Percentiles rank a stretch among this genome's conserved stretches.
These are phyloP conservation scores for Coregonus suidteri DNA, from an alignment of 2,797 vertebrate genomes.

Conservation along the genomic window DNA sequence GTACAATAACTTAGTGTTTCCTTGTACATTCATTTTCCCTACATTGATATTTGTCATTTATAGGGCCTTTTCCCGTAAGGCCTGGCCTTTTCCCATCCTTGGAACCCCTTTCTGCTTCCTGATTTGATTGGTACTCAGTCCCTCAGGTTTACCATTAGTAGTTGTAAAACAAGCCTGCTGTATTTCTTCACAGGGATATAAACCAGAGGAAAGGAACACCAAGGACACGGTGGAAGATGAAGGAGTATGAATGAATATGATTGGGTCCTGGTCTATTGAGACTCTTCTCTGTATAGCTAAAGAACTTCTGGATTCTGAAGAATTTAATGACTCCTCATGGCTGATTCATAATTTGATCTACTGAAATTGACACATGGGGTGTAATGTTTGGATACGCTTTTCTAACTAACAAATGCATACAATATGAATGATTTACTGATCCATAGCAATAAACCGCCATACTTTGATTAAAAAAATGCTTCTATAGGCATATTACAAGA, in stretches of 20 bases:
- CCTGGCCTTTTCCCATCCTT: conserved; percentile 52
- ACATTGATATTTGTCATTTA: conserved; percentile 72
- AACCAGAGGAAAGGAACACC: neutral
- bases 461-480: no score
- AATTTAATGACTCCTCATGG: no score
- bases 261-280: no score
- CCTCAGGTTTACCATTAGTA: conserved; percentile 25
- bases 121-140: conserved; percentile 51
- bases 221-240: neutral
- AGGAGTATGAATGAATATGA: neutral
- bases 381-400: no score
- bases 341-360: no score
- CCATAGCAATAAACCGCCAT: neutral
- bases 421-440: neutral
- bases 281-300: no score
- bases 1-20: conserved; percentile 71
- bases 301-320: no score
- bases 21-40: conserved; percentile 60
- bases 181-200: conserved; percentile 23
- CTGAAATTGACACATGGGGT: no score
- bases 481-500: neutral
- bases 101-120: conserved; percentile 39
- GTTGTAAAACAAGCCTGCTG: conserved; percentile 8
- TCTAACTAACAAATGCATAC: no score
- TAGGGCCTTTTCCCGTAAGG: conserved; percentile 44